These are phyloP conservation scores for Ptilodon capucinus DNA, from an alignment of 2,888 invertebrate genomes.

Conservation along the genomic window DNA sequence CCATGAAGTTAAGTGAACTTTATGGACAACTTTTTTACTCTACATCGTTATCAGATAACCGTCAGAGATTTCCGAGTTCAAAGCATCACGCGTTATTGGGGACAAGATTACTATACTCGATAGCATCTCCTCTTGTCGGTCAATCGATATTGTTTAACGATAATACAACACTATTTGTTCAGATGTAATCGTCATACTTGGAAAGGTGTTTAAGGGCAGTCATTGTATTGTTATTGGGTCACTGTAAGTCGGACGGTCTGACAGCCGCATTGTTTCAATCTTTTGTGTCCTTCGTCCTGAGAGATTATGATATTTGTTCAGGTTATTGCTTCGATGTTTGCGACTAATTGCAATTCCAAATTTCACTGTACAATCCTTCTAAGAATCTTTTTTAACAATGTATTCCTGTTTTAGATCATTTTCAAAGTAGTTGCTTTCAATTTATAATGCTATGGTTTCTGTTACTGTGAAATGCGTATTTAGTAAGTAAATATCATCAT, in stretches of 20 bases:
- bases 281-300: not conserved
- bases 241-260: constrained; percentile 12
- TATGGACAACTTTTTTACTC: not conserved
- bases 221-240: constrained; percentile 25
- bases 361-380: too few species aligned
- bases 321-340: too few species aligned
- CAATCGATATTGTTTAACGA: constrained; percentile 5
- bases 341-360: too few species aligned
- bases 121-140: not conserved
- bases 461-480: too few species aligned
- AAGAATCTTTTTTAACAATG: too few species aligned
- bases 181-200: constrained; percentile 14
- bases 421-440: too few species aligned
- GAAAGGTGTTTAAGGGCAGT: constrained; percentile 25
- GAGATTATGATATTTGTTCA: too few species aligned
- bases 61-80: not conserved
- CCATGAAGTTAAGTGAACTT: not conserved
- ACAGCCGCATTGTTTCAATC: not conserved
- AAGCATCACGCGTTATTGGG: not conserved
- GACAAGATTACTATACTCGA: not conserved
- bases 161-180: constrained; percentile 19
- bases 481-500: too few species aligned
- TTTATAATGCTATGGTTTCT: too few species aligned
- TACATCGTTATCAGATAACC: not conserved
- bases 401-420: too few species aligned